Base-by-base conservation (phyloP, 2,888 invertebrate species). In the Nymphalis polychloros region DNA sequence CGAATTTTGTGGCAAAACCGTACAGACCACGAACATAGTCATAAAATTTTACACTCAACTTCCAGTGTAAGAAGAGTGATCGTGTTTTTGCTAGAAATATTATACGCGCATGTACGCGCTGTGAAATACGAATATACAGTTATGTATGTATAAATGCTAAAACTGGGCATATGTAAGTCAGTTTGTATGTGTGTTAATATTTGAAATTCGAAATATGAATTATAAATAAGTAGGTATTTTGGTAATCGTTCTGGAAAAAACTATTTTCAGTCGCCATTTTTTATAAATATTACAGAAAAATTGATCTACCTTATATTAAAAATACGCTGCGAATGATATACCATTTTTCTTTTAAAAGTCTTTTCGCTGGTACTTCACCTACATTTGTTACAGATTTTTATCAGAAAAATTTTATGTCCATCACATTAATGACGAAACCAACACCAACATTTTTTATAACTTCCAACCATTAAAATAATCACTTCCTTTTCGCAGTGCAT, bases 381-480 rank as follows among this genome's bases (percentile, higher is more conserved):
- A 72, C 73, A 72, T 74, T 74, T 73, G 66, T 72, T 60, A 71
- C 69, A 69, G 70, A 73, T 71, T 81, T 82, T 77, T 81, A 81
- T 81, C 81, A 81, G 78, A 75, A 77, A 79, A 81, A 81, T 84
- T 85, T 82, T 77, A 76, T 82, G 77, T 79, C 85, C 87, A 88
- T 89, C 84, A 84, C 81, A 82, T 82, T 88, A 89, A 89, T 84
- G 86, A 84, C 82, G 84, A 84, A 81, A 85, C 81, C 84, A 82
- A 83, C 84, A 82, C 79, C 79, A 83, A 81, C 83, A 82, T 84
- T 88, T 84, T 88, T 82, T 74, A 85, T 86, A 85, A 84, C 85
- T 81, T 85, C 81, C 80, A 80, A 84, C 89, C 90, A 90, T 90
- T 90, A 90, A 87, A 88, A 88, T 90, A 90, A 90, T 90, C 85